A percentile compares a stretch with the other conserved stretches of the same genome.
Evolutionary conservation across 2,888 invertebrate species (phyloP).

Genomic region (Thera obeliscata): DNA sequence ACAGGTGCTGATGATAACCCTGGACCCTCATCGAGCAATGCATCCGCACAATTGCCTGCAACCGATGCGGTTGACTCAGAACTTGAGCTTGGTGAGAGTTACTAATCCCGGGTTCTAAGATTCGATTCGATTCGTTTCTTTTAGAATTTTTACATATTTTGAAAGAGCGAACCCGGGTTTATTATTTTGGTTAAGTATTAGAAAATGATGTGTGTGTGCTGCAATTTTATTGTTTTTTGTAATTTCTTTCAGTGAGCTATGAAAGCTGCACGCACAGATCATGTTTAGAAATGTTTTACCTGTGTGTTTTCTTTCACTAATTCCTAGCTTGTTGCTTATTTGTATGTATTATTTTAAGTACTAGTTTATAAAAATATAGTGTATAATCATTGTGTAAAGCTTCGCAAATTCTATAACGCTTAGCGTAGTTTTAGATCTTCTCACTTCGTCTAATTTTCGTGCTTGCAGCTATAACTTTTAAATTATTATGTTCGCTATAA

Average conservation of each 20-base stretch:
- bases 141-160: not conserved
- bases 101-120: constrained; percentile 16
- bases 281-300: not conserved
- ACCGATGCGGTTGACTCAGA: constrained; percentile 61
- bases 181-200: not conserved
- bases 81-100: constrained; percentile 75
- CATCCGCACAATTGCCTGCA: constrained; percentile 53
- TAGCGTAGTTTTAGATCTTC: constrained; percentile 26
- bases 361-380: not conserved
- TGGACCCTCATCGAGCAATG: constrained; percentile 63
- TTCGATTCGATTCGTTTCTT: not conserved
- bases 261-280: constrained; percentile 15
- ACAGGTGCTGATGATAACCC: constrained; percentile 78
- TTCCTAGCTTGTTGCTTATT: constrained; percentile 1
- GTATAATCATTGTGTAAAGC: constrained; percentile 3
- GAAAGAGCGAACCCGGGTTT: constrained; percentile 6
- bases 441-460: constrained; percentile 33
- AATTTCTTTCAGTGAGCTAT: not conserved
- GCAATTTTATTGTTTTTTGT: not conserved
- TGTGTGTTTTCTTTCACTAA: constrained; percentile 13
- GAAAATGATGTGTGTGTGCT: constrained; percentile 18
- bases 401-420: constrained; percentile 19
- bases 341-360: constrained; percentile 1
- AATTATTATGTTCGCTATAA: constrained; percentile 23
- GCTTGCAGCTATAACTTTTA: constrained; percentile 56